phyloP scores from a whole-genome alignment of 2,888 invertebrate species.

The Eremobia ochroleuca region DNA sequence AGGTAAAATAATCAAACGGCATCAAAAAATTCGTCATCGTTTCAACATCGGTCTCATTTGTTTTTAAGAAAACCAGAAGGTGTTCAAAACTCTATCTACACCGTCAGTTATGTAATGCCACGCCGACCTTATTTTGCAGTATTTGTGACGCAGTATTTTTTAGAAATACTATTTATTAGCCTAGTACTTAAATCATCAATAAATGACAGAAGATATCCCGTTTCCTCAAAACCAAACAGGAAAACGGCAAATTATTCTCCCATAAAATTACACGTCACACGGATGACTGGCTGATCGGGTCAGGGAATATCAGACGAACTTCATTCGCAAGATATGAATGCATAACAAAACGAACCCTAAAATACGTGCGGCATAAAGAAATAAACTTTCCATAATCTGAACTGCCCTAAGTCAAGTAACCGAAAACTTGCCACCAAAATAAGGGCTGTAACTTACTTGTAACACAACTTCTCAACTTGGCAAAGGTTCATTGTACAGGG shows the following conservation, averaged over 20 bases:
- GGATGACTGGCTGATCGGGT: background rate
- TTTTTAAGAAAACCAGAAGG: too few species aligned
- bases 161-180: too few species aligned
- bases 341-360: background rate
- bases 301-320: background rate
- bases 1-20: too few species aligned
- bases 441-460: conserved; percentile 57
- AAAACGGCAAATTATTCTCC: background rate
- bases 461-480: conserved; percentile 62
- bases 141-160: too few species aligned
- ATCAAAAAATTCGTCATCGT: too few species aligned
- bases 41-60: too few species aligned
- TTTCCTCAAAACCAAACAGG: background rate
- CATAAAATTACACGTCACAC: background rate
- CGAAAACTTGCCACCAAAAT: conserved; percentile 46
- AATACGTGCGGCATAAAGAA: conserved; percentile 1
- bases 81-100: too few species aligned
- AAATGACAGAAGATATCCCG: too few species aligned
- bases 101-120: too few species aligned
- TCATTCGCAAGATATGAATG: background rate
- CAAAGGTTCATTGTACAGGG: conserved; percentile 61
- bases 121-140: too few species aligned
- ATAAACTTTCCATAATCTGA: conserved; percentile 9
- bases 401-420: conserved; percentile 23
- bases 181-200: too few species aligned